Percentiles rank a stretch among this genome's conserved stretches.
These are phyloP conservation scores for Sciurus carolinensis DNA, from an alignment of 2,797 vertebrate species.

Conservation along the genomic window DNA sequence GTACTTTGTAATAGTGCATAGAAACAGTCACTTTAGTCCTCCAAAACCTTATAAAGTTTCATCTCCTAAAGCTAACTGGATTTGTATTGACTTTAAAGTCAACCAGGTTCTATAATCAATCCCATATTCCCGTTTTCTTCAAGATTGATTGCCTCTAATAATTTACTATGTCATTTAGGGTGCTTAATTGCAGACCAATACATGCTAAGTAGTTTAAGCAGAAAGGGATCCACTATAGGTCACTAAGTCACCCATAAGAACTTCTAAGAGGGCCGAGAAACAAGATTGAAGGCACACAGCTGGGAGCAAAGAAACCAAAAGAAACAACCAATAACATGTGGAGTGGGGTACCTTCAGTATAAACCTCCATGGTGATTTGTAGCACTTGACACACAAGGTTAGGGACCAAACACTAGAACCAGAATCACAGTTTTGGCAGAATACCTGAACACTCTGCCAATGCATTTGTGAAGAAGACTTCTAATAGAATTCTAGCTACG, in stretches of 20 bases:
- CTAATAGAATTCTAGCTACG: neutral
- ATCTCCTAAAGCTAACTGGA: slow-evolving; percentile 23
- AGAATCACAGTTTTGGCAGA: neutral
- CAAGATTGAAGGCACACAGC: neutral
- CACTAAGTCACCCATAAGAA: slow-evolving; percentile 63
- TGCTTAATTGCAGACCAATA: slow-evolving; percentile 60
- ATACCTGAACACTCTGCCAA: neutral
- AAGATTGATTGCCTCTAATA: slow-evolving; percentile 66
- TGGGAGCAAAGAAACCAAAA: neutral
- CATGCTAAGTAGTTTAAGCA: slow-evolving; percentile 43
- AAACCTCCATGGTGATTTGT: neutral
- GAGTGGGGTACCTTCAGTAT: neutral
- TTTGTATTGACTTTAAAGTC: slow-evolving; percentile 62
- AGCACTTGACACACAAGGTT: neutral
- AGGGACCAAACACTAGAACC: neutral
- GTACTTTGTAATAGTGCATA: neutral
- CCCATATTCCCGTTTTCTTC: slow-evolving; percentile 55
- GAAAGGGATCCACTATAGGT: slow-evolving; percentile 64
- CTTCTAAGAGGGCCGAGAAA: slow-evolving; percentile 5
- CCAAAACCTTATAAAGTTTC: neutral
- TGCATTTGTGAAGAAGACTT: neutral
- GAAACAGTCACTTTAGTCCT: neutral
- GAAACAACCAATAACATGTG: neutral
- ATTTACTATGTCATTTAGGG: slow-evolving; percentile 41
- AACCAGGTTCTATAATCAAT: slow-evolving; percentile 24